These are phyloP conservation scores for Dendroctonus ponderosae DNA, from an alignment of 1,140 invertebrate species.

Conservation along the genomic window DNA sequence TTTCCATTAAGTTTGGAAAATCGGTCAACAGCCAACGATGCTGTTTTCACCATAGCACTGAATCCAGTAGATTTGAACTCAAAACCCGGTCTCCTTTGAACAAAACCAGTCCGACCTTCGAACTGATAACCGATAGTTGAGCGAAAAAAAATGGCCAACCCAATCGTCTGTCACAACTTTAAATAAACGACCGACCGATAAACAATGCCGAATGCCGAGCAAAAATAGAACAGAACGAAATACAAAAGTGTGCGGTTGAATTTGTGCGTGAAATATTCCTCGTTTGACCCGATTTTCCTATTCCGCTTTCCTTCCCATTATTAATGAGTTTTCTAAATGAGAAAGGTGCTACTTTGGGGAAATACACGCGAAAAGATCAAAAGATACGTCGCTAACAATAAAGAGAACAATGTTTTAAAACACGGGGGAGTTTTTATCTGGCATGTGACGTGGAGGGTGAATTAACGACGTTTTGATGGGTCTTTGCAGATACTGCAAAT, in stretches of 20 bases:
- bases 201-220: constrained; percentile 12
- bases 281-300: constrained; percentile 18
- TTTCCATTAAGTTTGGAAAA: no score
- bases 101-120: no score
- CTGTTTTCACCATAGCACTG: no score
- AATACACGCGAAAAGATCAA: constrained; percentile 16
- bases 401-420: constrained; percentile 10
- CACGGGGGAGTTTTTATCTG: not conserved
- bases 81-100: no score
- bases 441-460: not conserved
- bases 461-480: no score
- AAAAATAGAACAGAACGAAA: constrained; percentile 9
- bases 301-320: constrained; percentile 1
- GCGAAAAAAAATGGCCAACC: constrained; percentile 9
- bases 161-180: constrained; percentile 19
- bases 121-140: not conserved
- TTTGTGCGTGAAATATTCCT: constrained; percentile 19
- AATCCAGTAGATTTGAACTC: no score
- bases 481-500: no score
- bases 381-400: constrained; percentile 14
- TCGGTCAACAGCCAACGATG: no score
- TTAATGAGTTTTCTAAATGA: constrained; percentile 20
- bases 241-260: constrained; percentile 10
- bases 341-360: constrained; percentile 1
- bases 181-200: constrained; percentile 16